Conservation (phyloP, 2,797 vertebrate species). For the Gouania willdenowi region DNA sequence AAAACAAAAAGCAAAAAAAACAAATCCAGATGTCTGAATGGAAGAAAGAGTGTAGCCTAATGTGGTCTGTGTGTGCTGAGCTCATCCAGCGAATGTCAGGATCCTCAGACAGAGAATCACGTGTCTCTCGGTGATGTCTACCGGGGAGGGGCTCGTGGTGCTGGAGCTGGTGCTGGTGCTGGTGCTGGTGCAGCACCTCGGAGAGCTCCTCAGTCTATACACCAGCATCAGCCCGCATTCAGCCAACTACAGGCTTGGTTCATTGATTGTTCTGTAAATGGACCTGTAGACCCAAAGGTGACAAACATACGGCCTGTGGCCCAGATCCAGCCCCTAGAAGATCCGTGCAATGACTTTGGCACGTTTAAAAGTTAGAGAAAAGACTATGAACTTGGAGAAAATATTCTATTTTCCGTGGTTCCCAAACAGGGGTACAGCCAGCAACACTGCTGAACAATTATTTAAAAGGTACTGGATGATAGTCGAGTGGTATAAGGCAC, state of each 20-base stretch:
- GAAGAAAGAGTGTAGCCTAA: slow-evolving; percentile 65
- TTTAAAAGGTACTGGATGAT: too few relatives aligned
- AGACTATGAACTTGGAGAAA: too few relatives aligned
- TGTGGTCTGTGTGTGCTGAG: slow-evolving; percentile 70
- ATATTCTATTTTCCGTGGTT: too few relatives aligned
- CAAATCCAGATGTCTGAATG: slow-evolving; percentile 61
- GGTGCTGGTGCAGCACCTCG: slow-evolving; percentile 70
- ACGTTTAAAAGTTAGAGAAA: too few relatives aligned
- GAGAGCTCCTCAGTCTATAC: slow-evolving; percentile 60
- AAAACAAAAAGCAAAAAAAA: neutral
- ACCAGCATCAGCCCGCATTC: slow-evolving; percentile 32
- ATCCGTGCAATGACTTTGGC: too few relatives aligned
- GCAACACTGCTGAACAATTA: too few relatives aligned
- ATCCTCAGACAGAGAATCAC: slow-evolving; percentile 72
- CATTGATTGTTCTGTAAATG: slow-evolving; percentile 12
- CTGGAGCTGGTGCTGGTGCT: too few relatives aligned
- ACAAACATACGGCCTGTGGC: too few relatives aligned
- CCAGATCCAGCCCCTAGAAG: too few relatives aligned
- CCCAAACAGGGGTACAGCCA: too few relatives aligned
- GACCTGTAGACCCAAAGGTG: too few relatives aligned
- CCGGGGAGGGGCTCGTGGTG: slow-evolving; percentile 74
- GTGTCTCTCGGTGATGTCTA: slow-evolving; percentile 67
- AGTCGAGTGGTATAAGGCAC: too few relatives aligned
- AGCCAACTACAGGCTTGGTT: slow-evolving; percentile 33
- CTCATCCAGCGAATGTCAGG: slow-evolving; percentile 74